Evolutionary conservation across 30 jellyfish, hydroid and myxozoan genomes (phyloP).

Genomic region (Nemopilema nomurai): DNA sequence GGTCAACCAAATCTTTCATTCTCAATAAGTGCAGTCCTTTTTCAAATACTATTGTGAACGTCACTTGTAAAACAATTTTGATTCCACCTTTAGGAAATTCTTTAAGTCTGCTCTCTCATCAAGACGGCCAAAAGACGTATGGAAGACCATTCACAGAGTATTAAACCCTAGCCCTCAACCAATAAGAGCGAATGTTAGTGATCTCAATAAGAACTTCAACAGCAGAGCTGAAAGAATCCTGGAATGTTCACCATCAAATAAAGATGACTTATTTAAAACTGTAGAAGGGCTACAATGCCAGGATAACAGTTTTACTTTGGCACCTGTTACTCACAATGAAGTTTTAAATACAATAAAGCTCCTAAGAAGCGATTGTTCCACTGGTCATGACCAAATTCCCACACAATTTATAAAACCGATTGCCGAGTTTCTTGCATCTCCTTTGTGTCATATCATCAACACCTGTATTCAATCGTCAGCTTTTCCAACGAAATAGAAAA

Average conservation of each 20-base stretch:
- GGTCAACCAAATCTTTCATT: slow-evolving; percentile 22
- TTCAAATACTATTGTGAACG: slow-evolving; percentile 17
- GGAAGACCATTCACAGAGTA: neutral
- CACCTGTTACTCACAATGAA: slow-evolving; percentile 19
- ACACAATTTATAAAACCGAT: slow-evolving; percentile 24
- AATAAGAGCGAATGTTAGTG: slow-evolving; percentile 1
- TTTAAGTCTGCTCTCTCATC: slow-evolving; percentile 12
- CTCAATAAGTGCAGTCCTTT: slow-evolving; percentile 12
- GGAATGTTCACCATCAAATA: slow-evolving; percentile 5
- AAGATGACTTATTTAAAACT: slow-evolving; percentile 9
- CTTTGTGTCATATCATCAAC: slow-evolving; percentile 27
- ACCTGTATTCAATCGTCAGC: slow-evolving; percentile 39
- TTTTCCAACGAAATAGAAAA: slow-evolving; percentile 27
- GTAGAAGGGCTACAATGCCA: slow-evolving; percentile 15
- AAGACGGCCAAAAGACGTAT: neutral
- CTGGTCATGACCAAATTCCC: slow-evolving; percentile 57
- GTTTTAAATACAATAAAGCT: slow-evolving; percentile 37
- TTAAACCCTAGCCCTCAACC: slow-evolving; percentile 4
- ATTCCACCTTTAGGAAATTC: slow-evolving; percentile 13
- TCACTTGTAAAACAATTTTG: slow-evolving; percentile 13
- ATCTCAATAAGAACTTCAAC: neutral
- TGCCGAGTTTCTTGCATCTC: slow-evolving; percentile 42
- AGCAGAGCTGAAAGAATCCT: neutral
- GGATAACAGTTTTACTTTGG: neutral
- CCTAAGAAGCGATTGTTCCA: slow-evolving; percentile 53